Percentiles rank a stretch among this genome's conserved stretches.
Conservation (phyloP, 2,888 invertebrate genomes). For the Synanthedon formicaeformis region DNA sequence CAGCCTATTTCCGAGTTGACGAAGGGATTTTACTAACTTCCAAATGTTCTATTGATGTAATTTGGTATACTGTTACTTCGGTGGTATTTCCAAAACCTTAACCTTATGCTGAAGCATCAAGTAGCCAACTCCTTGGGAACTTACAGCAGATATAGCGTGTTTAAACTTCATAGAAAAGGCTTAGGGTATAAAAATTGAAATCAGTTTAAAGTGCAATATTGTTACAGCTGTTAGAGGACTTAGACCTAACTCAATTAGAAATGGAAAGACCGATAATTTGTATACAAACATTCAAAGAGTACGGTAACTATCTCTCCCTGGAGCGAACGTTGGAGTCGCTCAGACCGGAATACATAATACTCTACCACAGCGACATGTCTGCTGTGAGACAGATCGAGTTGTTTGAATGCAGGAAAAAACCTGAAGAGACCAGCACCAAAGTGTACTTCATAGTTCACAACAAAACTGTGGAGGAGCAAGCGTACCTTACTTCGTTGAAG, state of each 20-base stretch:
- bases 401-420: conserved; percentile 74
- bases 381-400: conserved; percentile 92
- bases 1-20: too few species aligned
- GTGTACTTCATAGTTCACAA: conserved; percentile 93
- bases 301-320: conserved; percentile 78
- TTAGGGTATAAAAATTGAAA: too few species aligned
- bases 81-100: too few species aligned
- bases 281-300: conserved; percentile 83
- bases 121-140: too few species aligned
- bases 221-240: conserved; percentile 65
- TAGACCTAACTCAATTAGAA: conserved; percentile 75
- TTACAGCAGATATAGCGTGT: too few species aligned
- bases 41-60: too few species aligned
- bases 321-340: conserved; percentile 76
- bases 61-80: too few species aligned
- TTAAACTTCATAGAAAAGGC: too few species aligned
- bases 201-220: conserved; percentile 14
- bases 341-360: conserved; percentile 84
- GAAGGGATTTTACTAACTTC: too few species aligned
- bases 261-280: conserved; percentile 76
- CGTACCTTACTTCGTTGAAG: conserved; percentile 89
- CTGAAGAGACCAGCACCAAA: conserved; percentile 64
- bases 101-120: too few species aligned
- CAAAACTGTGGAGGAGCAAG: conserved; percentile 96
- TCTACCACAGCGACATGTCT: conserved; percentile 91